These are phyloP conservation scores for Cryptoleucopteryx plumbea DNA, from an alignment of 2,113 vertebrate species.

Conservation along the genomic window DNA sequence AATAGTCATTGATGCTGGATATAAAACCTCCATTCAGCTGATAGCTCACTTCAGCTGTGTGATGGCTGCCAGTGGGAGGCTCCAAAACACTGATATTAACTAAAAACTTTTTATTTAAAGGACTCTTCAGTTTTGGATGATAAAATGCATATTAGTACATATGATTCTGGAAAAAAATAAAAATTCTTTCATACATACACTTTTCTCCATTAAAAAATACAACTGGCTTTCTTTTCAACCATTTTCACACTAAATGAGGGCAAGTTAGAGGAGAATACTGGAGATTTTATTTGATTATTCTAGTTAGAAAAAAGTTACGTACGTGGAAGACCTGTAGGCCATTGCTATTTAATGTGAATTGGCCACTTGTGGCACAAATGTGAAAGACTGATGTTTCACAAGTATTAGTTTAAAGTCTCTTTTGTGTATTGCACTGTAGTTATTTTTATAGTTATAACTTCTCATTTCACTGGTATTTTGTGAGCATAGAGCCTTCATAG, in stretches of 20 bases:
- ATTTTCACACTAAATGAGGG: background rate
- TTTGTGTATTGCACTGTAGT: background rate
- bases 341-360: background rate
- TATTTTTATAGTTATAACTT: background rate
- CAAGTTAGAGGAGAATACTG: background rate
- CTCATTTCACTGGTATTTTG: background rate
- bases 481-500: background rate
- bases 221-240: background rate
- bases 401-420: background rate
- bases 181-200: background rate
- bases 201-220: background rate
- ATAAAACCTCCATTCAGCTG: conserved; percentile 17
- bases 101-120: conserved; percentile 56
- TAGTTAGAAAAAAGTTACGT: background rate
- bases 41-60: conserved; percentile 39
- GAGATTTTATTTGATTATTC: background rate
- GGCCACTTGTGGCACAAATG: background rate
- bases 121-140: background rate
- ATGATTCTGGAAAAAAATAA: background rate
- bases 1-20: background rate
- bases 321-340: background rate
- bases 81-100: conserved; percentile 63
- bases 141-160: background rate
- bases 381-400: background rate
- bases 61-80: conserved; percentile 67